These are phyloP conservation scores for Petrocephalus schoutedeni DNA, from an alignment of 2,797 vertebrate genomes.

Conservation along the genomic window DNA sequence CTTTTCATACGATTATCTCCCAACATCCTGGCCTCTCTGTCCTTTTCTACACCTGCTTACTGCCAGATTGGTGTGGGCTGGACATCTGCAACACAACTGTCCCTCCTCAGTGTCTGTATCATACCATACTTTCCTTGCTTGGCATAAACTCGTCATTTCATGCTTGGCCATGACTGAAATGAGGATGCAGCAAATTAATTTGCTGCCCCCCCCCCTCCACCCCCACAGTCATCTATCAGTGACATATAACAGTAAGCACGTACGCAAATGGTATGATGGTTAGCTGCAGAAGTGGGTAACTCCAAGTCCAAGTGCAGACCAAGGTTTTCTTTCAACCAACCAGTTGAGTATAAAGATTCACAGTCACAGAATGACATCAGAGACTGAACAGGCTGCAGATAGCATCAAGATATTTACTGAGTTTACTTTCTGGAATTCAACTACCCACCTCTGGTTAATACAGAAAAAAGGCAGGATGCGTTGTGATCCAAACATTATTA, in stretches of 20 bases:
- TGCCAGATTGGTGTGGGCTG: not conserved
- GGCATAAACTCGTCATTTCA: not conserved
- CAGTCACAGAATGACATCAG: not conserved
- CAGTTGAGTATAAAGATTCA: not conserved
- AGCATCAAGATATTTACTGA: too few species aligned
- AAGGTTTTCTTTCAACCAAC: not conserved
- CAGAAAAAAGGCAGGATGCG: not conserved
- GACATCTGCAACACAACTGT: not conserved
- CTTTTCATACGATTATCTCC: not conserved
- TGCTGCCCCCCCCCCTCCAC: not conserved
- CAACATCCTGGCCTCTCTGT: not conserved
- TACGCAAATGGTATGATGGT: not conserved
- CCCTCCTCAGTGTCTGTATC: not conserved
- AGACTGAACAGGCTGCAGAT: too few species aligned
- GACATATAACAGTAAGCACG: not conserved
- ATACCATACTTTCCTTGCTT: not conserved
- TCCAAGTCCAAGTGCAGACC: not conserved
- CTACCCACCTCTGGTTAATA: not conserved
- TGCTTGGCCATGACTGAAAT: not conserved
- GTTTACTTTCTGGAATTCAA: not conserved
- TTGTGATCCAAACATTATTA: not conserved
- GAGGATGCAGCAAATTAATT: not conserved
- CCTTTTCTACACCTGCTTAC: not conserved
- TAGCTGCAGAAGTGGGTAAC: not conserved
- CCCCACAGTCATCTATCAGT: not conserved